A percentile compares a stretch with the other conserved stretches of the same genome.
These are phyloP conservation scores for Netelia fuscicornis DNA, from an alignment of 2,888 invertebrate species.

Conservation along the genomic window DNA sequence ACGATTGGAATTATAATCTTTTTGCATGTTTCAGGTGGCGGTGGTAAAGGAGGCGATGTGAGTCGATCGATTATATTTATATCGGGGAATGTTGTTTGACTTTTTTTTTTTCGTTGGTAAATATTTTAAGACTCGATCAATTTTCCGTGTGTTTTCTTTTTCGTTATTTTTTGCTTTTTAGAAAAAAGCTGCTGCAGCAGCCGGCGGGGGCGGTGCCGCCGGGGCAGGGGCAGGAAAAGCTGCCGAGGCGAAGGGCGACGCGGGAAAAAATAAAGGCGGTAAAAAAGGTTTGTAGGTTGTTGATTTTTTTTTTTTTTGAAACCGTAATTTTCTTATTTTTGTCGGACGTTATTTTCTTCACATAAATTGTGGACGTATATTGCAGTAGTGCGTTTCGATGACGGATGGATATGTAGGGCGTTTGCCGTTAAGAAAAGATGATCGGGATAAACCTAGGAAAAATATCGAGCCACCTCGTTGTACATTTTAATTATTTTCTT, in stretches of 20 bases:
- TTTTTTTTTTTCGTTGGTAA: conserved; percentile 6
- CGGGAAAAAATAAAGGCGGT: conserved; percentile 72
- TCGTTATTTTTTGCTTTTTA: conserved; percentile 46
- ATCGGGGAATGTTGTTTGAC: neutral
- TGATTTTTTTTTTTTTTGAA: conserved; percentile 11
- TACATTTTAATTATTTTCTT: conserved; percentile 26
- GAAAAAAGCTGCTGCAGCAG: conserved; percentile 70
- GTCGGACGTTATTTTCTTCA: neutral
- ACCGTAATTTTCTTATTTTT: neutral
- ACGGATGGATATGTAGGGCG: conserved; percentile 69
- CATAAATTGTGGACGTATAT: conserved; percentile 39
- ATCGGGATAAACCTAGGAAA: conserved; percentile 35
- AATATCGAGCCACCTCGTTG: conserved; percentile 16
- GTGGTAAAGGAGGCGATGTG: conserved; percentile 74
- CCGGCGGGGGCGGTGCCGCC: conserved; percentile 57
- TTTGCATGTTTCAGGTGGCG: conserved; percentile 70
- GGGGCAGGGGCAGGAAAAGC: conserved; percentile 66
- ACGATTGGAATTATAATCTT: neutral
- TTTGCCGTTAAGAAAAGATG: conserved; percentile 66
- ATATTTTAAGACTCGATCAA: conserved; percentile 14
- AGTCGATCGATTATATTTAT: conserved; percentile 62
- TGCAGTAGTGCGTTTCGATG: conserved; percentile 71
- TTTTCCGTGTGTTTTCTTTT: conserved; percentile 14
- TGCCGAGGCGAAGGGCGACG: conserved; percentile 68
- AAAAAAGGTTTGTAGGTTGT: conserved; percentile 70